Evolutionary conservation across 2,888 invertebrate species (phyloP), one percentile per base, ranked within the genome.

Genomic region (Tenthredo scrophulariae): DNA sequence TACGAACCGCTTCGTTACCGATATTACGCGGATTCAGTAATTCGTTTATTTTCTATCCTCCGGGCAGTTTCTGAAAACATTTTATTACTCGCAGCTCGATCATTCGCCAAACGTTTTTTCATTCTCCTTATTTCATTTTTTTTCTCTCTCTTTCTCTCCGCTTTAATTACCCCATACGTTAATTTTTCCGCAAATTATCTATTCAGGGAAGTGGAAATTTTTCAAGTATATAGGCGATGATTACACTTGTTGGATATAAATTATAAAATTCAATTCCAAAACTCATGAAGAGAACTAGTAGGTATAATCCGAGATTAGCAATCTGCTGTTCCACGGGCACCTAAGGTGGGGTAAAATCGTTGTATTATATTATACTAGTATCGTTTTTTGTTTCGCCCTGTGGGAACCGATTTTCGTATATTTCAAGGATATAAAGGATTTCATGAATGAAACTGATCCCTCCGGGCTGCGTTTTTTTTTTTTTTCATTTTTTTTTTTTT

Each of bases 361-460:
- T n/a, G 54, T n/a, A 54, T n/a, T n/a, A n/a, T n/a, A 54, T 88
- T 54, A 54, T 88, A n/a, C n/a, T n/a, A 87, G 87, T 88, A 87
- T 89, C 84, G 84, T 85, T 37, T 85, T 88, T 89, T 90, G 88
- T 88, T 89, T 89, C 87, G 86, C 82, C 79, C 88, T 90, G 89
- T 91, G 90, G 90, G 90, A 91, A 91, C 89, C 90, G 89, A 90
- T 90, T 89, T 90, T 86, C 80, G 88, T 87, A 87, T 37, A 88
- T 87, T 89, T 89, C 88, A 37, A 5, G 84, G 86, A 88, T 87
- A 91, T 89, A 88, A 91, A 91, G 88, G 89, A 89, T 90, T 91
- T 90, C 84, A 88, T 89, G 91, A 91, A 91, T 91, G 91, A 91
- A 90, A 88, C 85, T 86, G 87, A 88, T 88, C 88, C 88, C 85